These are phyloP conservation scores for pig (Sus scrofa) DNA, from an alignment of 2,113 vertebrate species.

Conservation along the genomic window T2T-Sscrofa CM000824.6:81210001-81210500, in stretches of 20 bases:
- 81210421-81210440: background rate
- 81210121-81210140: background rate
- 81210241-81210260: background rate
- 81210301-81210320: background rate
- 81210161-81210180: background rate
- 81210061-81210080: background rate
- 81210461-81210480: background rate
- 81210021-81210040: background rate
- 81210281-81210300: background rate
- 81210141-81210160: background rate
- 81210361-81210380: background rate
- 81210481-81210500: background rate
- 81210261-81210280: background rate
- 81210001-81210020: background rate
- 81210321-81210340: background rate
- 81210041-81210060: background rate
- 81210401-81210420: background rate
- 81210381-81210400: background rate
- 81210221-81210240: background rate
- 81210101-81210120: background rate
- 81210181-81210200: background rate
- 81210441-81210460: background rate
- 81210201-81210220: background rate
- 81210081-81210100: background rate
- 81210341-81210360: background rate